Conservation (phyloP, 2,797 vertebrate genomes). For the Rachycentron canadum region DNA sequence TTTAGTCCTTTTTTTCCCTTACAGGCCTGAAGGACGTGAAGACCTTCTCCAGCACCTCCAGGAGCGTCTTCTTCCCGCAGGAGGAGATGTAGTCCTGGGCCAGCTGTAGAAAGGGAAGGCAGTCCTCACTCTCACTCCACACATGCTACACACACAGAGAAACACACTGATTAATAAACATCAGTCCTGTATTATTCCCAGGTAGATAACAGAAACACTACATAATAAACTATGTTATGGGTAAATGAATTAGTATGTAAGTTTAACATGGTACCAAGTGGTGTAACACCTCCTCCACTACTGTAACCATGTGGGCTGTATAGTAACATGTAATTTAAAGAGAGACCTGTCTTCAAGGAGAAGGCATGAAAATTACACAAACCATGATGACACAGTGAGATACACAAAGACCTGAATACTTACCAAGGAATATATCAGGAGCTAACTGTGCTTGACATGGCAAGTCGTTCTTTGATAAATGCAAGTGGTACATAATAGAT, state of each 20-base stretch:
- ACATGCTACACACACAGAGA: constrained; percentile 88
- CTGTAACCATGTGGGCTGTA: background rate
- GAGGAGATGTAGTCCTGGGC: constrained; percentile 99
- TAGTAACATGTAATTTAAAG: constrained; percentile 23
- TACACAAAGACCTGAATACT: constrained; percentile 1
- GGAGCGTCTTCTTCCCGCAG: constrained; percentile 97
- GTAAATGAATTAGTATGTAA: background rate
- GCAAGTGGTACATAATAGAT: background rate
- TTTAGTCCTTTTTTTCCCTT: constrained; percentile 74
- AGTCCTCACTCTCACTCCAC: constrained; percentile 99
- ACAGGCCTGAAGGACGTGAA: constrained; percentile 98
- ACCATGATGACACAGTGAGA: background rate
- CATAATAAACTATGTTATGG: too few species aligned
- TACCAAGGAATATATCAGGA: background rate
- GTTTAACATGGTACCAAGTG: background rate
- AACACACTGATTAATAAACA: constrained; percentile 13
- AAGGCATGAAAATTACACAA: background rate
- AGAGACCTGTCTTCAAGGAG: constrained; percentile 23
- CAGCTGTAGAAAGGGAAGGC: constrained; percentile 96
- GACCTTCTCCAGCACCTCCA: constrained; percentile 98
- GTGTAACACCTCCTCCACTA: constrained; percentile 3
- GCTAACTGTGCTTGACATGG: background rate
- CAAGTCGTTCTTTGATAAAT: background rate
- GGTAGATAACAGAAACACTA: background rate
- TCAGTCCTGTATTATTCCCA: background rate